Percentiles rank a stretch among this genome's conserved stretches.
Evolutionary conservation across 30 jellyfish, hydroid and myxozoan species (phyloP).

Genomic region (Hydra vulgaris): DNA sequence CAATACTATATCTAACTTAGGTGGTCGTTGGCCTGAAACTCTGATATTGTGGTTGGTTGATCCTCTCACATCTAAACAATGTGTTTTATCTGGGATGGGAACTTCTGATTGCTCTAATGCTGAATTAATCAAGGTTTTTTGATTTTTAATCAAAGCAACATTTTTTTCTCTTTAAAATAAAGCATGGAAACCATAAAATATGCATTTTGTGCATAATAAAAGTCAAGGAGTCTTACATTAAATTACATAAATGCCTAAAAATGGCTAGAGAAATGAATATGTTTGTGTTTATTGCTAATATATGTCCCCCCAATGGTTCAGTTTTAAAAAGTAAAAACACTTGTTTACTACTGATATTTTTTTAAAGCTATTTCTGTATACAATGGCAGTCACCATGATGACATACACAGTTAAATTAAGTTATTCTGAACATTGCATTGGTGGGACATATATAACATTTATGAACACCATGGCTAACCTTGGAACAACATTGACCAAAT

Average conservation of each 20-base stretch:
- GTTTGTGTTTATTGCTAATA: background rate
- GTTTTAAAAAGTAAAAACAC: background rate
- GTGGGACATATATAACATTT: constrained; percentile 36
- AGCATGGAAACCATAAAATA: background rate
- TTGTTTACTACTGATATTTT: too few species aligned
- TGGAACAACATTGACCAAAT: constrained; percentile 3
- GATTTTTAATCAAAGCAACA: too few species aligned
- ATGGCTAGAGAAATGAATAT: too few species aligned
- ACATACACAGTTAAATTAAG: constrained; percentile 8
- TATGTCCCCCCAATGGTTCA: constrained; percentile 4
- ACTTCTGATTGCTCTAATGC: constrained; percentile 29
- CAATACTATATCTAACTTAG: constrained; percentile 84
- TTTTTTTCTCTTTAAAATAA: too few species aligned
- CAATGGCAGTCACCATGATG: constrained; percentile 25
- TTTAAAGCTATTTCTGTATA: constrained; percentile 12
- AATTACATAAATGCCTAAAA: too few species aligned
- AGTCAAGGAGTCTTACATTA: too few species aligned
- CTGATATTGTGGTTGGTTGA: constrained; percentile 84
- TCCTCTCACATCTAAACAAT: constrained; percentile 73
- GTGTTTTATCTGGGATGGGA: constrained; percentile 40
- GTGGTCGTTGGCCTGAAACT: constrained; percentile 96
- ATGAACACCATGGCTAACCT: constrained; percentile 22
- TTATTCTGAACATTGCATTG: constrained; percentile 15
- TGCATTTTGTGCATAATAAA: too few species aligned
- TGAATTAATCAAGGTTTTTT: background rate